phyloP scores from a whole-genome alignment of 2,113 vertebrate species.

The Cololabis saira region DNA sequence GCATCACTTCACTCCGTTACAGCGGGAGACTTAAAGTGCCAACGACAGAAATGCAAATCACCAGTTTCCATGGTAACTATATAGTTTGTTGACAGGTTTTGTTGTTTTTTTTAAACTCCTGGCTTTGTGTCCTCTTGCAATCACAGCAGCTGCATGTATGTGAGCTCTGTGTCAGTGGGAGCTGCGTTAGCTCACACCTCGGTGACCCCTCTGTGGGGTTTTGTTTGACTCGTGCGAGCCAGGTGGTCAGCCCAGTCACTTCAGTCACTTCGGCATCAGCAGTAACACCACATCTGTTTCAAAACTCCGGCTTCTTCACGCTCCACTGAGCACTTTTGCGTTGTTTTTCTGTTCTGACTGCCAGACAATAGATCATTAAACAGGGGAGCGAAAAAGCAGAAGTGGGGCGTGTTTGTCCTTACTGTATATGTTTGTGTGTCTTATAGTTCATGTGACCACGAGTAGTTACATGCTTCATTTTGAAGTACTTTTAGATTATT shows the following conservation, averaged over 20 bases:
- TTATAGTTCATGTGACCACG: background rate
- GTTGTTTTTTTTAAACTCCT: too few species aligned
- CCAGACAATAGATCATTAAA: slow-evolving; percentile 21
- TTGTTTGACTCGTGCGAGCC: slow-evolving; percentile 9
- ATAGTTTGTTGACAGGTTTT: too few species aligned
- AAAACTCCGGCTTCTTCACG: background rate
- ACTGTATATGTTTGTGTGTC: background rate
- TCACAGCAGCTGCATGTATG: too few species aligned
- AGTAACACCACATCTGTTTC: slow-evolving; percentile 9
- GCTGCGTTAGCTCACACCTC: accelerated
- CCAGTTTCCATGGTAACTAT: too few species aligned
- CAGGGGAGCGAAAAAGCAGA: slow-evolving; percentile 37
- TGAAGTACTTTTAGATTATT: slow-evolving; percentile 1
- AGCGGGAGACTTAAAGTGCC: too few species aligned
- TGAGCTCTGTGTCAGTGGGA: background rate
- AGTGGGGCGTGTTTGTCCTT: slow-evolving; percentile 52
- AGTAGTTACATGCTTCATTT: background rate
- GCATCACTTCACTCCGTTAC: too few species aligned
- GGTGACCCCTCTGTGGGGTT: background rate
- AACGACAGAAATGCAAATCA: too few species aligned
- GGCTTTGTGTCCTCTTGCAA: too few species aligned
- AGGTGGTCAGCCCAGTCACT: slow-evolving; percentile 25
- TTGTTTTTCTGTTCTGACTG: slow-evolving; percentile 37
- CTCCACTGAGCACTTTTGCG: background rate
- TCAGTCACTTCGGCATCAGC: slow-evolving; percentile 11